A percentile compares a stretch with the other conserved stretches of the same genome.
phyloP scores from a whole-genome alignment of 2,888 invertebrate genomes.

The Thymelicus acteon region DNA sequence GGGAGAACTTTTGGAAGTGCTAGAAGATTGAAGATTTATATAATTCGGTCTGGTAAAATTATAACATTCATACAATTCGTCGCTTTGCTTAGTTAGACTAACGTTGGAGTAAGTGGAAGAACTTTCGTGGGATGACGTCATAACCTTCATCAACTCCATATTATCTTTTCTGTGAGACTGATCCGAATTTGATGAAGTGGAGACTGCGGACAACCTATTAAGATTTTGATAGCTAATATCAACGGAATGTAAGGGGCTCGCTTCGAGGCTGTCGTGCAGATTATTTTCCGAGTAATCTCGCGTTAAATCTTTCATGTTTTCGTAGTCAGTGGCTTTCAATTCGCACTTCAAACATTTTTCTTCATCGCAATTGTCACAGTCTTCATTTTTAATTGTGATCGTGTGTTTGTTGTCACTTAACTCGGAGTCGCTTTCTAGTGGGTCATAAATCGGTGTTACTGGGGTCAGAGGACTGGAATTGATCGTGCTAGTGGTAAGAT shows the following conservation, averaged over 20 bases:
- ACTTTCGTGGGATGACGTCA: slow-evolving; percentile 80
- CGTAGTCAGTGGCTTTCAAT: slow-evolving; percentile 70
- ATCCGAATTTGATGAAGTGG: slow-evolving; percentile 73
- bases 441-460: slow-evolving; percentile 70
- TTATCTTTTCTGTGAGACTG: slow-evolving; percentile 55
- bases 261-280: slow-evolving; percentile 64
- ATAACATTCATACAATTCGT: slow-evolving; percentile 72
- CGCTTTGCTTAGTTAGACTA: slow-evolving; percentile 62
- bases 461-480: slow-evolving; percentile 71
- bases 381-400: slow-evolving; percentile 64
- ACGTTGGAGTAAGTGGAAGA: slow-evolving; percentile 74
- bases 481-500: slow-evolving; percentile 64
- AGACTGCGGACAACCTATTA: slow-evolving; percentile 76
- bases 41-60: slow-evolving; percentile 75
- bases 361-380: slow-evolving; percentile 64
- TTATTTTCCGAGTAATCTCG: slow-evolving; percentile 48
- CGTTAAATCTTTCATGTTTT: slow-evolving; percentile 52
- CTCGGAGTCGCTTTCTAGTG: slow-evolving; percentile 76
- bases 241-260: slow-evolving; percentile 67
- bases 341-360: slow-evolving; percentile 78
- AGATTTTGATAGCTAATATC: slow-evolving; percentile 81
- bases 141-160: slow-evolving; percentile 60
- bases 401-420: slow-evolving; percentile 73
- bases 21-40: slow-evolving; percentile 75
- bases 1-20: slow-evolving; percentile 74